A percentile compares a stretch with the other conserved stretches of the same genome.
phyloP scores from a whole-genome alignment of 2,797 vertebrate genomes.

The Crocodylus rhombifer region DNA sequence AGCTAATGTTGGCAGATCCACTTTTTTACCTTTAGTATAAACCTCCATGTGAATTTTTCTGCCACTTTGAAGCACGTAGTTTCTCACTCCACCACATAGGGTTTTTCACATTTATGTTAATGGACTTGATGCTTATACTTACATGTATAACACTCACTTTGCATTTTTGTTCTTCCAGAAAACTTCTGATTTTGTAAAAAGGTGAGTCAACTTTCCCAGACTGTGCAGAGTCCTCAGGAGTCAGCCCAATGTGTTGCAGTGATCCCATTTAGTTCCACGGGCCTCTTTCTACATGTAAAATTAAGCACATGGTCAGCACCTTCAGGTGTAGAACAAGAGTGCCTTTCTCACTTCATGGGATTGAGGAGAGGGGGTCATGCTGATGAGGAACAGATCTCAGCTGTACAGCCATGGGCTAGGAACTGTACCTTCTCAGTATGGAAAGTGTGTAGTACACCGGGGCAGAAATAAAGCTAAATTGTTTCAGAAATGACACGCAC shows the following conservation, averaged over 20 bases:
- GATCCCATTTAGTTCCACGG: background rate
- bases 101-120: background rate
- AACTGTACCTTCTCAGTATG: background rate
- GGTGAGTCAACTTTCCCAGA: too few species aligned
- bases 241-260: background rate
- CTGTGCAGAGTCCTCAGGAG: too few species aligned
- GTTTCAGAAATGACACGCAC: too few species aligned
- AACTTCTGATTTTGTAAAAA: background rate
- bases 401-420: background rate
- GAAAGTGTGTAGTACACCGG: background rate
- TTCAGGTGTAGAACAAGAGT: accelerated
- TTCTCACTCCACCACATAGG: background rate
- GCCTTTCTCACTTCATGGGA: accelerated
- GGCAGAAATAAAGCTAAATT: background rate
- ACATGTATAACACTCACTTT: background rate
- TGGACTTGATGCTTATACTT: too few species aligned
- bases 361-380: accelerated
- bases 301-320: accelerated
- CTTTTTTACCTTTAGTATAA: accelerated
- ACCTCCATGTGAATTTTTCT: background rate
- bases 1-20: accelerated
- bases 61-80: background rate
- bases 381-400: background rate
- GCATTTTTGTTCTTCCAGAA: background rate
- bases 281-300: too few species aligned